Conservation (phyloP, 92 coral and sea anemone genomes). For the Isaurus tuberculatus region DNA sequence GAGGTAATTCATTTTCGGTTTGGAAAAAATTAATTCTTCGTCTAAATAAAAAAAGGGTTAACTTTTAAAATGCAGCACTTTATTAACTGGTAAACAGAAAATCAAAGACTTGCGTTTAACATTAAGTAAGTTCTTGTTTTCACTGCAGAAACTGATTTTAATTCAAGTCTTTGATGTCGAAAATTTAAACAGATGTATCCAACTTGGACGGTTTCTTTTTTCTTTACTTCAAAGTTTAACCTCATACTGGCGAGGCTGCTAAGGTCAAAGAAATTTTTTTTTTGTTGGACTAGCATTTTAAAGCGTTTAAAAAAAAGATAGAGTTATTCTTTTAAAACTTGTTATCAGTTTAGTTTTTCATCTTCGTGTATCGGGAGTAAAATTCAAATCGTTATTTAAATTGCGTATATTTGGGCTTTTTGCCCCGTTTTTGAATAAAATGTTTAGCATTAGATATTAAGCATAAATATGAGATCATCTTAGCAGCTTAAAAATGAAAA, state of each 20-base stretch:
- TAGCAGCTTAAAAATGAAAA: not conserved
- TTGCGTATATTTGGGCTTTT: not conserved
- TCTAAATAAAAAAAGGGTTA: not conserved
- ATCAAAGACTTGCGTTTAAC: not conserved
- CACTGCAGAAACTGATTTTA: not conserved
- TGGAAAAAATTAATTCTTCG: not conserved
- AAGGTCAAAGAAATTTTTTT: not conserved
- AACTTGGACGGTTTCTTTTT: no score
- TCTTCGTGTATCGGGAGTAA: not conserved
- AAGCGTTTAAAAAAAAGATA: not conserved
- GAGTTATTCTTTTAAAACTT: not conserved
- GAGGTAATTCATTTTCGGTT: constrained; percentile 4
- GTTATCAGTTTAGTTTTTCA: not conserved
- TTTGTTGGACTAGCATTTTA: not conserved
- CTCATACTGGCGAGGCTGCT: not conserved
- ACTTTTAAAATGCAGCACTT: not conserved
- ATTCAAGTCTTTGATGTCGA: not conserved
- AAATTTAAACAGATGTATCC: constrained; percentile 41
- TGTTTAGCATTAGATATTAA: no score
- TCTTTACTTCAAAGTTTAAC: constrained; percentile 3
- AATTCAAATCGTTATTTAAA: not conserved
- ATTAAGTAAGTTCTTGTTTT: not conserved
- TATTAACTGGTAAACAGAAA: not conserved
- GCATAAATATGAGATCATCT: not conserved
- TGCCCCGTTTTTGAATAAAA: not conserved